phyloP scores from a whole-genome alignment of 2,797 vertebrate genomes.

The Sus cebifrons region DNA sequence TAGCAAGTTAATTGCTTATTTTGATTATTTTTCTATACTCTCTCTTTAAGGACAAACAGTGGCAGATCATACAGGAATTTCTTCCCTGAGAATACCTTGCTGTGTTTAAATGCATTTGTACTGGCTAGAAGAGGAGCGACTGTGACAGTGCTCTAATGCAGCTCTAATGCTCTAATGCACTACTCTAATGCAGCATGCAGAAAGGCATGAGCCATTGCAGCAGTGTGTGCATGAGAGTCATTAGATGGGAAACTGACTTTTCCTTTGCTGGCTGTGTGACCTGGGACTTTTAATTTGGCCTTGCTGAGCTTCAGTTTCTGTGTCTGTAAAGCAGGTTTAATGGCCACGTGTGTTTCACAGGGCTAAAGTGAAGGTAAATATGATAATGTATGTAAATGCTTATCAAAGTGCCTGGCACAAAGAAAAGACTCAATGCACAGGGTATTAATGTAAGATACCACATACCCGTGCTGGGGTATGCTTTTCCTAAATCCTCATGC shows the following conservation, averaged over 20 bases:
- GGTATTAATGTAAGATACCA: background rate
- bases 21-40: background rate
- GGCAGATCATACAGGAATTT: background rate
- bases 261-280: background rate
- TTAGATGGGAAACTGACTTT: background rate
- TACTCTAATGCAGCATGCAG: fast-evolving
- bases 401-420: background rate
- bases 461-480: fast-evolving
- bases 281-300: background rate
- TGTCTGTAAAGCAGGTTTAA: background rate
- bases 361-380: background rate
- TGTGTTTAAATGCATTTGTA: background rate
- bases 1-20: background rate
- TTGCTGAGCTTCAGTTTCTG: background rate
- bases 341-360: background rate
- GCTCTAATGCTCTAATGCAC: no score
- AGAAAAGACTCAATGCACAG: background rate
- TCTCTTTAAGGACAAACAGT: background rate
- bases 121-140: fast-evolving
- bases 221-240: background rate
- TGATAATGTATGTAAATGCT: background rate
- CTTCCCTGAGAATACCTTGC: background rate
- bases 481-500: background rate
- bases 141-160: fast-evolving
- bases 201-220: fast-evolving